Percentiles rank a stretch among this genome's conserved stretches.
Conservation (phyloP, 2,888 invertebrate genomes). For the Candidula unifasciata region DNA sequence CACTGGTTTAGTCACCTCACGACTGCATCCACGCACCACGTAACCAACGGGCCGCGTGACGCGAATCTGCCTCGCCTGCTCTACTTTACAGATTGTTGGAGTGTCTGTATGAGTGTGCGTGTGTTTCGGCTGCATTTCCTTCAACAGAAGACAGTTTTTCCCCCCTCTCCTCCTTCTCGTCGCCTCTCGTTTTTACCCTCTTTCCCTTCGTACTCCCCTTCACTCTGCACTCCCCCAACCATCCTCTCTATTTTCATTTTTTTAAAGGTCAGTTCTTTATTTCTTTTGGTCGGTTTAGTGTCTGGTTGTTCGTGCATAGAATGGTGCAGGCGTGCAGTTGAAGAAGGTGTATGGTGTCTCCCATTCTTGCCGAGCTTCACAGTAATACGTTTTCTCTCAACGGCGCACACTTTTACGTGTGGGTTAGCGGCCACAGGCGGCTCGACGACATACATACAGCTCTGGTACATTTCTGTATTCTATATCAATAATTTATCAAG, state of each 20-base stretch:
- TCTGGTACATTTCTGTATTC: not conserved
- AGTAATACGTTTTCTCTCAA: no score
- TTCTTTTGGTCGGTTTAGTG: slow-evolving; percentile 28
- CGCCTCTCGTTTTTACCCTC: not conserved
- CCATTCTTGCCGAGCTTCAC: not conserved
- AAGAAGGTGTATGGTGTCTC: not conserved
- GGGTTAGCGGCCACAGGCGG: no score
- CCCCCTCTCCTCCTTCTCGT: not conserved
- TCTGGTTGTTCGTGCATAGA: slow-evolving; percentile 32
- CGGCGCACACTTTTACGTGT: no score
- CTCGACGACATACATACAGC: no score
- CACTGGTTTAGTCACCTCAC: slow-evolving; percentile 18
- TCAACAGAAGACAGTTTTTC: not conserved
- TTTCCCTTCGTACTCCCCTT: not conserved
- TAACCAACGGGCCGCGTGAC: slow-evolving; percentile 24
- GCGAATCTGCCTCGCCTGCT: slow-evolving; percentile 5
- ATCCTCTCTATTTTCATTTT: not conserved
- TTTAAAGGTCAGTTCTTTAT: slow-evolving; percentile 12
- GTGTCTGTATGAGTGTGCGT: not conserved
- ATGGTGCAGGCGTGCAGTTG: slow-evolving; percentile 20
- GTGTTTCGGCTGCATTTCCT: slow-evolving; percentile 20
- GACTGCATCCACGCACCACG: slow-evolving; percentile 14
- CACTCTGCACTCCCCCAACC: not conserved
- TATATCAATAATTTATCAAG: no score
- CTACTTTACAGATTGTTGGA: not conserved